These are phyloP conservation scores for Zaprionus nigranus DNA, from an alignment of 1,140 invertebrate species.

Conservation along the genomic window DNA sequence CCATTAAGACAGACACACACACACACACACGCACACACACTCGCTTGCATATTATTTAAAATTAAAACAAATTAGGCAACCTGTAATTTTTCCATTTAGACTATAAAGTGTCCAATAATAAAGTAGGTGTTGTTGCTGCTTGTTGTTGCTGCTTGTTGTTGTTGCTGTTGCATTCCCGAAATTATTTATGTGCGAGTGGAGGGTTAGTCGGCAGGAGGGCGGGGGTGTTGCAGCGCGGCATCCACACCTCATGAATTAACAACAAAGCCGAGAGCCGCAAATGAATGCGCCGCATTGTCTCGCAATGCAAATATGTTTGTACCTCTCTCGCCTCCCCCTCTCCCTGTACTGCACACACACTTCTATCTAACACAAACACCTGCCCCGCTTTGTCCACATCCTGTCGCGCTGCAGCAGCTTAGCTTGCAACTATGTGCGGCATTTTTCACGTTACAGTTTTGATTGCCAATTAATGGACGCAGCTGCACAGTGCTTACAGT, in stretches of 20 bases:
- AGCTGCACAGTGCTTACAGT: conserved; percentile 33
- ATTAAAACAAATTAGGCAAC: conserved; percentile 83
- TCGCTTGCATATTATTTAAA: conserved; percentile 77
- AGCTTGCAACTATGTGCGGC: conserved; percentile 21
- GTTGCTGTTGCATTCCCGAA: conserved; percentile 27
- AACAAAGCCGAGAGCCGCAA: conserved; percentile 65
- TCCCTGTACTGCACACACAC: background rate
- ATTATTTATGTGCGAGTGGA: conserved; percentile 54
- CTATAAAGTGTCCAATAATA: conserved; percentile 81
- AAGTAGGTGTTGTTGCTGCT: conserved; percentile 72
- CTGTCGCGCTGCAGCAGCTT: conserved; percentile 17
- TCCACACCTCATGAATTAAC: conserved; percentile 80
- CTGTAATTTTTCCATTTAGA: conserved; percentile 81
- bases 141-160: too few species aligned
- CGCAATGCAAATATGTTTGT: conserved; percentile 33
- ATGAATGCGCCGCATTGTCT: conserved; percentile 70
- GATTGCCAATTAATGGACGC: conserved; percentile 74
- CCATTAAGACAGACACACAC: conserved; percentile 64
- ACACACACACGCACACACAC: conserved; percentile 37
- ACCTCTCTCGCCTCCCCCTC: background rate
- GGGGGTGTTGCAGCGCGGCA: background rate
- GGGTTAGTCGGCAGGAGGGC: background rate
- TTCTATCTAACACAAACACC: conserved; percentile 56
- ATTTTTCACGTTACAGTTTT: conserved; percentile 55
- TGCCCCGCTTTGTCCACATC: conserved; percentile 45